phyloP scores from a whole-genome alignment of 2,888 invertebrate species.

The Heteromyza rotundicornis region DNA sequence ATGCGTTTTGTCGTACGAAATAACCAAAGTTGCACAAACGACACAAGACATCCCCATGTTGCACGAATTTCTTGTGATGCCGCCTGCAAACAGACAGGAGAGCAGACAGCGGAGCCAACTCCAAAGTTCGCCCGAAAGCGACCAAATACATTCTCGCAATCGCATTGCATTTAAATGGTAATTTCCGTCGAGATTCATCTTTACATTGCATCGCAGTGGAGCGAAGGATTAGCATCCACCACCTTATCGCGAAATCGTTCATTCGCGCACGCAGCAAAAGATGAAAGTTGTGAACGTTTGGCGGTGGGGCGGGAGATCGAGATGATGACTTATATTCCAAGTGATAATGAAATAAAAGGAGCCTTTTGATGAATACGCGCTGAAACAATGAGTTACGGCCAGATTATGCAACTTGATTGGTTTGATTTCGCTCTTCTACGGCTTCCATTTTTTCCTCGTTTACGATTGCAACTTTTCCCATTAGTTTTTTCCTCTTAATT shows the following conservation, averaged over 20 bases:
- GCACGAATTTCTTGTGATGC: too few species aligned
- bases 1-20: too few species aligned
- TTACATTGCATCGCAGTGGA: constrained; percentile 15
- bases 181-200: constrained; percentile 29
- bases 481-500: constrained; percentile 16
- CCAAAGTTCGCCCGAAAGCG: neutral
- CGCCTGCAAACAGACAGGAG: too few species aligned
- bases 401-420: constrained; percentile 4
- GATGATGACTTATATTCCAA: too few species aligned
- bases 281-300: neutral
- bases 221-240: too few species aligned
- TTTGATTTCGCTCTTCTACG: neutral
- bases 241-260: constrained; percentile 14
- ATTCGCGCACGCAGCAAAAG: constrained; percentile 5
- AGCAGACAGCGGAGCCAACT: too few species aligned
- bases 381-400: neutral
- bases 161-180: constrained; percentile 51
- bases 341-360: neutral
- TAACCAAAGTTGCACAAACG: too few species aligned
- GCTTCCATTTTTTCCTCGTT: constrained; percentile 17
- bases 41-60: too few species aligned
- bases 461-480: neutral
- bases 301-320: neutral
- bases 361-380: neutral
- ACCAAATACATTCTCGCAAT: neutral